Base-by-base conservation (phyloP, 64 coral and sea anemone genomes). In the Pocillopora damicornis region DNA sequence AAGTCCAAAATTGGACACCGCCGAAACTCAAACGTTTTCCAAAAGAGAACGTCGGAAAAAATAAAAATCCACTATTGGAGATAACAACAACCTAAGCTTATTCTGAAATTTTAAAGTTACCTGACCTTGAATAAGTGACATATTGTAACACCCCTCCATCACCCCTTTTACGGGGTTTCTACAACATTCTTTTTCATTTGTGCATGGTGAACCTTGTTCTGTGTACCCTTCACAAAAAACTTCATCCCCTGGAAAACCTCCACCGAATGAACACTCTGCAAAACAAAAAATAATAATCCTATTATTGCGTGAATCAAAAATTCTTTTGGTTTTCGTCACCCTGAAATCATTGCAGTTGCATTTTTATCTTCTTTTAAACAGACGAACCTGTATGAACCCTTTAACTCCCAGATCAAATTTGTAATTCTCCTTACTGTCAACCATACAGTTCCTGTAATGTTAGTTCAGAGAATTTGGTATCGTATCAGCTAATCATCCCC, bases 51-150 rank as follows among this genome's bases (percentile, higher is more conserved):
- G 30, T 30, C 30, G 30, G 30, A 0, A 30, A 37, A 77, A 77
- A 11, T 16, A 77, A 77, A 13, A 0, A 13, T 13, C 34, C 15
- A 2, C 16, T 11, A 22, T 9, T 22, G 6, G n/a, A 73, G 18
- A 4, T 25, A 73, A 16, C 11, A 30, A 16, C 5, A 73, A 12
- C 12, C 15, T 10, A 25, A 30, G 18, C 20, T 5, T 11, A 12
- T 30, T 20, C 25, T 15, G 30, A 75, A 14, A 26, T 10, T 75
- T 5, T 15, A 56, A 22, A 9, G 23, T 25, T 71, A 11, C 57
- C 37, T 85, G 56, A 85, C 81, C 81, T 85, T 85, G 20, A 58
- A 85, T 37, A 72, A 72, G 13, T 23, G 81, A 85, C 42, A 72
- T 72, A 13, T 85, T 85, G 13, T 58, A 85, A 58, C 81, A 85